phyloP scores from a whole-genome alignment of 2,113 vertebrate genomes.

The Pangasianodon gigas region DNA sequence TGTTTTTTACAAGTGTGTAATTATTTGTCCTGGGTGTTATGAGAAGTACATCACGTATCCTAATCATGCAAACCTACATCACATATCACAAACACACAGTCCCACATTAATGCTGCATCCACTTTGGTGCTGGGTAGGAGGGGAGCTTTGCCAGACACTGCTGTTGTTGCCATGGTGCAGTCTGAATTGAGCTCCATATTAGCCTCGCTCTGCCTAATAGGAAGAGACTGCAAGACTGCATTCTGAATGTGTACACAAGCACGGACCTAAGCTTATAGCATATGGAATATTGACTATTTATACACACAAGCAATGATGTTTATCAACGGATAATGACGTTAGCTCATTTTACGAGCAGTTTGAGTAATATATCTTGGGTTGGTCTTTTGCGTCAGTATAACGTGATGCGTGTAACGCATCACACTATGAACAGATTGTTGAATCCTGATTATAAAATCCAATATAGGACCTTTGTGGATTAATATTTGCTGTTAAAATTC shows the following conservation, averaged over 20 bases:
- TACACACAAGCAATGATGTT: slow-evolving; percentile 21
- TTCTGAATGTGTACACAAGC: slow-evolving; percentile 60
- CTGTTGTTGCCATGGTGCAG: slow-evolving; percentile 74
- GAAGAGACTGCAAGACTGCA: slow-evolving; percentile 68
- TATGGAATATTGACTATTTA: not conserved
- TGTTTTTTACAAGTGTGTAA: not conserved
- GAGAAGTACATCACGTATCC: slow-evolving; percentile 8
- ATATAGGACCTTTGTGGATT: slow-evolving; percentile 71
- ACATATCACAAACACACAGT: slow-evolving; percentile 26
- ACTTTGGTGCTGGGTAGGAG: slow-evolving; percentile 31
- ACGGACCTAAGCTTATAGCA: slow-evolving; percentile 52
- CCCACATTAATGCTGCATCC: slow-evolving; percentile 30
- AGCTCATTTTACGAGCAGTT: not conserved
- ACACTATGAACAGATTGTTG: slow-evolving; percentile 47
- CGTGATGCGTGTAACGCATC: slow-evolving; percentile 53
- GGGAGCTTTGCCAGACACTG: slow-evolving; percentile 50
- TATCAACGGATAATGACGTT: not conserved
- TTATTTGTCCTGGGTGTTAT: slow-evolving; percentile 10
- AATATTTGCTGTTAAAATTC: slow-evolving; percentile 72
- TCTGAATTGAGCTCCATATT: slow-evolving; percentile 70
- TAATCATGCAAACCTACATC: slow-evolving; percentile 19
- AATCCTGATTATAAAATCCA: slow-evolving; percentile 66
- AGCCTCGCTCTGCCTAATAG: slow-evolving; percentile 70
- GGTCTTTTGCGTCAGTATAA: not conserved
- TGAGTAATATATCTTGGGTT: not conserved